phyloP scores from a whole-genome alignment of 2,113 vertebrate species.

The Bungarus multicinctus region DNA sequence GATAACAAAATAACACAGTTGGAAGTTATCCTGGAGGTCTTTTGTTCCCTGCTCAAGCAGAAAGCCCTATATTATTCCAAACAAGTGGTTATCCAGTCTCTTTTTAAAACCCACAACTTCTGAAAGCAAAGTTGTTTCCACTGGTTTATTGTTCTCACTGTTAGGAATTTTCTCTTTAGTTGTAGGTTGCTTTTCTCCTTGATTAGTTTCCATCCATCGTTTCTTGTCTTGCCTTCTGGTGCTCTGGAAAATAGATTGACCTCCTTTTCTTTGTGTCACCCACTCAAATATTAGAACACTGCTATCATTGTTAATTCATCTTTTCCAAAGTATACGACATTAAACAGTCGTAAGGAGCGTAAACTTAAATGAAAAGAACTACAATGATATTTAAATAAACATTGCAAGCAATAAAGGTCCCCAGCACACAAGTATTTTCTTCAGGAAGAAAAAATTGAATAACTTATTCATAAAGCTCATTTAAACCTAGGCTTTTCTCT shows the following conservation, averaged over 20 bases:
- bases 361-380: slow-evolving; percentile 4
- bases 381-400: neutral
- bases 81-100: neutral
- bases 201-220: neutral
- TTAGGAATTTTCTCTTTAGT: neutral
- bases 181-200: neutral
- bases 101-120: neutral
- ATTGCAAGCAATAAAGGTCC: slow-evolving; percentile 5
- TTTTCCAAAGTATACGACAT: neutral
- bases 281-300: neutral
- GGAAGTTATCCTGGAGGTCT: neutral
- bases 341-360: neutral
- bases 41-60: neutral
- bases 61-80: neutral
- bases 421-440: neutral
- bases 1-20: too few relatives aligned
- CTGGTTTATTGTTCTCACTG: neutral
- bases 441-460: slow-evolving; percentile 25
- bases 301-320: neutral
- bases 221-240: neutral
- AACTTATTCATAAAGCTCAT: neutral
- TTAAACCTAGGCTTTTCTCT: slow-evolving; percentile 23
- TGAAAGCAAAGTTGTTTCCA: neutral
- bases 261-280: neutral
- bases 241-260: neutral